Percentiles rank a stretch among this genome's conserved stretches.
These are phyloP conservation scores for Gambelia wislizenii DNA, from an alignment of 2,797 vertebrate genomes.

Conservation along the genomic window DNA sequence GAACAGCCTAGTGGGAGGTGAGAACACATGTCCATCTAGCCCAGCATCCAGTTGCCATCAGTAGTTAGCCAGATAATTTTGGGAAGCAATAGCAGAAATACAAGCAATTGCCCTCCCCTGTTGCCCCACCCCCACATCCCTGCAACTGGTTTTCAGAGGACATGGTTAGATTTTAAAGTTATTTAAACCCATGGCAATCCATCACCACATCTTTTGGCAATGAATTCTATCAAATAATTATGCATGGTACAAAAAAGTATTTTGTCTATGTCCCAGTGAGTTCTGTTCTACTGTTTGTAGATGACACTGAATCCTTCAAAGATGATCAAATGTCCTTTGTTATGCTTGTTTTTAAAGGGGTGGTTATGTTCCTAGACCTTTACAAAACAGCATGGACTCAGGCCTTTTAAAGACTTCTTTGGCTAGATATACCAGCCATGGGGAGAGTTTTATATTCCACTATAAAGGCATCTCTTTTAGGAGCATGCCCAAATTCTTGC, in stretches of 20 bases:
- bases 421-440: slow-evolving; percentile 46
- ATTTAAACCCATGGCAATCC: neutral
- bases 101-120: neutral
- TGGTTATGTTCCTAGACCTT: slow-evolving; percentile 12
- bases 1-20: neutral
- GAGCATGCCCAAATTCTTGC: slow-evolving; percentile 66
- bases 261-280: neutral
- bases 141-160: neutral
- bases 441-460: slow-evolving; percentile 62
- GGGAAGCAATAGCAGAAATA: neutral
- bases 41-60: neutral
- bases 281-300: neutral
- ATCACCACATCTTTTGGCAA: neutral
- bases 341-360: slow-evolving; percentile 8
- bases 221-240: neutral
- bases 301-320: slow-evolving; percentile 6
- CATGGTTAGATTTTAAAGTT: neutral
- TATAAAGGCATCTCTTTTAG: slow-evolving; percentile 71
- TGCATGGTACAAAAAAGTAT: neutral
- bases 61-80: neutral
- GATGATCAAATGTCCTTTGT: slow-evolving; percentile 13
- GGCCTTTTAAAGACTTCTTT: slow-evolving; percentile 55
- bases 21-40: neutral
- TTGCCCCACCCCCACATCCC: neutral
- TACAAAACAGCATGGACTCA: slow-evolving; percentile 45